A percentile compares a stretch with the other conserved stretches of the same genome.
Evolutionary conservation across 2,888 invertebrate genomes (phyloP).

Genomic region (Papilio demoleus): DNA sequence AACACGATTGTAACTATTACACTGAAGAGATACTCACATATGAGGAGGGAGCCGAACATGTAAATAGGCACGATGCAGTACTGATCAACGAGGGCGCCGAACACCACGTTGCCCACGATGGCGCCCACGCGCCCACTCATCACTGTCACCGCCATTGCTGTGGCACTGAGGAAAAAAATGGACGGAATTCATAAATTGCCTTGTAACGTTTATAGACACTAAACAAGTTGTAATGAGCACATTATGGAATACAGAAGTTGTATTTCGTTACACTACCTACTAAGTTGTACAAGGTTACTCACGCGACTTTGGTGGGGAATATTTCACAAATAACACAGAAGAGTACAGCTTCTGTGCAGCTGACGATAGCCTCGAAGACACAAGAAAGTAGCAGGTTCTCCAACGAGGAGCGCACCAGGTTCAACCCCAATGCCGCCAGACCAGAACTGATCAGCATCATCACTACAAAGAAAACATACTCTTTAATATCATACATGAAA

Average conservation of each 20-base stretch:
- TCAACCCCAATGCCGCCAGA: conserved; percentile 79
- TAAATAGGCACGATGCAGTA: conserved; percentile 84
- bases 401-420: conserved; percentile 79
- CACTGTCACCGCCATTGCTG: conserved; percentile 84
- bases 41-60: conserved; percentile 82
- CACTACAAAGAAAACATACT: conserved; percentile 59
- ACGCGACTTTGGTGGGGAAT: conserved; percentile 83
- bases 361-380: conserved; percentile 84
- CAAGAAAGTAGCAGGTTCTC: conserved; percentile 83
- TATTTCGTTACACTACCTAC: too few relatives aligned
- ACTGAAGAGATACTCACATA: conserved; percentile 69
- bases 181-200: too few relatives aligned
- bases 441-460: conserved; percentile 83
- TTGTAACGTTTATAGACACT: too few relatives aligned
- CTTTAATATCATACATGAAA: too few relatives aligned
- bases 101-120: conserved; percentile 83
- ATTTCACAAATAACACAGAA: conserved; percentile 85
- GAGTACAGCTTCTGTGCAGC: conserved; percentile 84
- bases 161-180: conserved; percentile 71
- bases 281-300: conserved; percentile 50
- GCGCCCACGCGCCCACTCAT: conserved; percentile 84
- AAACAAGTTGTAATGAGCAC: too few relatives aligned
- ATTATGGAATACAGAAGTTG: too few relatives aligned
- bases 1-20: too few relatives aligned
- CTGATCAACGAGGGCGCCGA: conserved; percentile 82